Evolutionary conservation across 2,797 vertebrate genomes (phyloP).

Genomic region (Betta splendens): DNA sequence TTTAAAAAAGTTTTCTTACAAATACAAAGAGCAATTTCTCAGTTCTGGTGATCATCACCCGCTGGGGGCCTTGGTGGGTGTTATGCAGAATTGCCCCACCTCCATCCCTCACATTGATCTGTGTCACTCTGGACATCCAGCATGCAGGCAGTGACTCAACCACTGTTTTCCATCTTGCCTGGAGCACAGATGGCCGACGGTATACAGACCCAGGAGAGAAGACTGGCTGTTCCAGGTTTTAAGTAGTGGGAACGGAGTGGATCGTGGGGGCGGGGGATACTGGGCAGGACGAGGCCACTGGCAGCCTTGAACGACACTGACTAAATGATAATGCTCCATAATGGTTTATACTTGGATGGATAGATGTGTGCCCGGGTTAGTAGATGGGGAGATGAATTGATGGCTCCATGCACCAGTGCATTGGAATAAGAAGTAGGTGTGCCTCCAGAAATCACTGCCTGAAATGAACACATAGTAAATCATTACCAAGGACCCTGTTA

Average conservation of each 20-base stretch:
- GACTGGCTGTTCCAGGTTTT: slow-evolving; percentile 47
- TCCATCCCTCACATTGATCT: slow-evolving; percentile 64
- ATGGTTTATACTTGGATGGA: slow-evolving; percentile 43
- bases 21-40: slow-evolving; percentile 8
- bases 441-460: slow-evolving; percentile 1
- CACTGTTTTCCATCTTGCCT: slow-evolving; percentile 34
- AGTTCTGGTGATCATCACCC: slow-evolving; percentile 19
- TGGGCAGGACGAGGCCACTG: slow-evolving; percentile 40
- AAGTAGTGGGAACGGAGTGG: slow-evolving; percentile 32
- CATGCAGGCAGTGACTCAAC: slow-evolving; percentile 46
- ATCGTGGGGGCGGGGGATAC: slow-evolving; percentile 40
- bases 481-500: neutral
- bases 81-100: slow-evolving; percentile 31
- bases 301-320: slow-evolving; percentile 28
- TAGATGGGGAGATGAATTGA: slow-evolving; percentile 8
- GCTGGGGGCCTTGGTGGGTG: slow-evolving; percentile 30
- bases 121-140: slow-evolving; percentile 52
- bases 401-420: slow-evolving; percentile 2
- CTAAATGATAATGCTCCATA: slow-evolving; percentile 47
- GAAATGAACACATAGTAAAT: slow-evolving; percentile 13
- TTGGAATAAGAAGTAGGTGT: slow-evolving; percentile 21
- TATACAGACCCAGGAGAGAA: slow-evolving; percentile 40
- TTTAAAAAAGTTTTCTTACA: slow-evolving; percentile 16
- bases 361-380: slow-evolving; percentile 7
- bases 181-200: slow-evolving; percentile 59